A percentile compares a stretch with the other conserved stretches of the same genome.
Evolutionary conservation across 2,888 invertebrate genomes (phyloP).

Genomic region (Cremastinae sp.): DNA sequence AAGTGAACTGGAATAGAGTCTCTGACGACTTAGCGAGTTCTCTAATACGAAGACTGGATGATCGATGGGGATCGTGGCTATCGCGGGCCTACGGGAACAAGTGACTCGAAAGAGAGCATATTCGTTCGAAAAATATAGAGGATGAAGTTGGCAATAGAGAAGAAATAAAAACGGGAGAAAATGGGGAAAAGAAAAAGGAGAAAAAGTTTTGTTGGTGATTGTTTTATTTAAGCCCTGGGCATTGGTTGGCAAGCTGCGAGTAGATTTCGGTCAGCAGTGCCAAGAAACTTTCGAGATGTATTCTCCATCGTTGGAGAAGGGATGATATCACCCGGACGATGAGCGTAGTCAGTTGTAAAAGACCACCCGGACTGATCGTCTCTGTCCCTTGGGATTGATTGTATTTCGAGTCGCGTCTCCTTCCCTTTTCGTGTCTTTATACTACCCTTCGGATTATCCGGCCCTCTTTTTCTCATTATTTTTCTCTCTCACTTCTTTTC

Average conservation of each 20-base stretch:
- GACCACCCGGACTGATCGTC: slow-evolving; percentile 45
- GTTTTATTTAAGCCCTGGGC: slow-evolving; percentile 35
- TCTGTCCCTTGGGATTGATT: slow-evolving; percentile 36
- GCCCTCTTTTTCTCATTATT: too few species aligned
- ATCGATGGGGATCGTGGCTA: too few species aligned
- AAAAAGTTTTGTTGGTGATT: slow-evolving; percentile 15
- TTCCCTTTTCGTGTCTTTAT: slow-evolving; percentile 1
- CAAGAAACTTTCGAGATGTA: slow-evolving; percentile 53
- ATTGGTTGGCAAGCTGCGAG: slow-evolving; percentile 8
- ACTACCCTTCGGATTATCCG: slow-evolving; percentile 1
- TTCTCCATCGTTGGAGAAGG: slow-evolving; percentile 18
- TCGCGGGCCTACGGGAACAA: background rate
- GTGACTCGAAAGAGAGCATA: background rate
- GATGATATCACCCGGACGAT: slow-evolving; percentile 7
- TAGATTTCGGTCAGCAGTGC: slow-evolving; percentile 45
- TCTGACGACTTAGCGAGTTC: too few species aligned
- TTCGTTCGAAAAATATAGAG: background rate
- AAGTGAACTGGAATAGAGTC: too few species aligned
- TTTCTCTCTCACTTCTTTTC: background rate
- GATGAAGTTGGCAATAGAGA: background rate
- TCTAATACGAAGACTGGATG: too few species aligned
- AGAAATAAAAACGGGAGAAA: slow-evolving; percentile 18
- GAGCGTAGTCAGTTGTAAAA: slow-evolving; percentile 47
- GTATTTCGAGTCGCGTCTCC: slow-evolving; percentile 11
- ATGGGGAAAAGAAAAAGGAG: background rate